Evolutionary conservation across 2,797 vertebrate genomes (phyloP).

Genomic region (Mormyrops attenuatus): DNA sequence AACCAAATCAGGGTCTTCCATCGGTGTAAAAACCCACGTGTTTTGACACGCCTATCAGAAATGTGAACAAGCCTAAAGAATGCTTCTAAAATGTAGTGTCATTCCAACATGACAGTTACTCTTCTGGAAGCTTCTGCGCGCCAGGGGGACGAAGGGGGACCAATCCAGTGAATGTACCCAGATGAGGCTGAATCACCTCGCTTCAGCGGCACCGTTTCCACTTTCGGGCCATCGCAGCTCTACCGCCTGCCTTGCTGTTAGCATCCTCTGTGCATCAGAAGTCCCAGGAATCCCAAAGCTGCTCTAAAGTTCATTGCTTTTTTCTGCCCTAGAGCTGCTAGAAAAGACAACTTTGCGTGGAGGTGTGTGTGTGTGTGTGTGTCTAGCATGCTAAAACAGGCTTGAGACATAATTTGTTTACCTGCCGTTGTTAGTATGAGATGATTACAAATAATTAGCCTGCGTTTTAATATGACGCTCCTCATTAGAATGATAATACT

Average conservation of each 20-base stretch:
- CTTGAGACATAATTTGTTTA: not conserved
- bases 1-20: not conserved
- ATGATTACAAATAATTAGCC: constrained; percentile 5
- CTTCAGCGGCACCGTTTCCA: not conserved
- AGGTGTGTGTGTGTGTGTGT: not conserved
- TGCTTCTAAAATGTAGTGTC: not conserved
- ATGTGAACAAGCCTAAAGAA: not conserved
- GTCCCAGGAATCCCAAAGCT: not conserved
- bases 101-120: not conserved
- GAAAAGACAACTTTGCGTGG: not conserved
- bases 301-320: not conserved
- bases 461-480: not conserved
- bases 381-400: not conserved
- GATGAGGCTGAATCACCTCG: not conserved
- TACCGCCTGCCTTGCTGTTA: not conserved
- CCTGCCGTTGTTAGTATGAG: not conserved
- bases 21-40: not conserved
- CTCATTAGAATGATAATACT: not conserved
- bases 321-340: not conserved
- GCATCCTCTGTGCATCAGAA: not conserved
- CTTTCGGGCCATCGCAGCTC: not conserved
- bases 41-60: not conserved
- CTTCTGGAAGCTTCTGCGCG: not conserved
- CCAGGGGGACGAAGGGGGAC: not conserved
- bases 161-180: not conserved